A percentile compares a stretch with the other conserved stretches of the same genome.
Conservation (phyloP, 2,888 invertebrate species). For the Netelia virgata region DNA sequence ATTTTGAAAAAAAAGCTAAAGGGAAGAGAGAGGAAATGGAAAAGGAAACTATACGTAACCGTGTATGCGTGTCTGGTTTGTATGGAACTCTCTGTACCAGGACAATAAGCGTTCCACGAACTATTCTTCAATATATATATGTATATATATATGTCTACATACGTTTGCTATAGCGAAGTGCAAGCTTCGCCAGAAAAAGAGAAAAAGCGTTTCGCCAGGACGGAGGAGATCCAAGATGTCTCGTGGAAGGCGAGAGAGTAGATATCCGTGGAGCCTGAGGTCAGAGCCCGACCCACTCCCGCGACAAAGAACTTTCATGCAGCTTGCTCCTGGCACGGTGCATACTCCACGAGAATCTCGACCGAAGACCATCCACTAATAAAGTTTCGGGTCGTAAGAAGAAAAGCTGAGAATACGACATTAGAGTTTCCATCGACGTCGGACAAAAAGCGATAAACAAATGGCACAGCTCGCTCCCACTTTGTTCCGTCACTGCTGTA, state of each 20-base stretch:
- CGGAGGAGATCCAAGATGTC: conserved; percentile 48
- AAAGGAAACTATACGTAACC: conserved; percentile 9
- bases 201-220: conserved; percentile 10
- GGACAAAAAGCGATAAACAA: not conserved
- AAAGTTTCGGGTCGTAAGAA: conserved; percentile 20
- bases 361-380: conserved; percentile 40
- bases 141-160: not conserved
- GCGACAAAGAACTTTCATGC: conserved; percentile 43
- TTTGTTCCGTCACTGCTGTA: not conserved
- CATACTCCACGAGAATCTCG: conserved; percentile 23
- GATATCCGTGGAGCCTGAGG: conserved; percentile 21
- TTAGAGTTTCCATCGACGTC: not conserved
- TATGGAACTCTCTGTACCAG: not conserved
- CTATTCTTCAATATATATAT: not conserved
- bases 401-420: conserved; percentile 2
- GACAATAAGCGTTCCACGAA: not conserved
- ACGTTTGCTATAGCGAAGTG: not conserved
- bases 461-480: not conserved
- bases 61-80: not conserved
- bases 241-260: conserved; percentile 5
- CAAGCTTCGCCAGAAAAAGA: conserved; percentile 6
- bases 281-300: conserved; percentile 12
- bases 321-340: conserved; percentile 34
- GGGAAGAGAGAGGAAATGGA: not conserved
- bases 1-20: conserved; percentile 8